Evolutionary conservation across 2,888 invertebrate genomes (phyloP).

Genomic region (Tiliacea aurago): DNA sequence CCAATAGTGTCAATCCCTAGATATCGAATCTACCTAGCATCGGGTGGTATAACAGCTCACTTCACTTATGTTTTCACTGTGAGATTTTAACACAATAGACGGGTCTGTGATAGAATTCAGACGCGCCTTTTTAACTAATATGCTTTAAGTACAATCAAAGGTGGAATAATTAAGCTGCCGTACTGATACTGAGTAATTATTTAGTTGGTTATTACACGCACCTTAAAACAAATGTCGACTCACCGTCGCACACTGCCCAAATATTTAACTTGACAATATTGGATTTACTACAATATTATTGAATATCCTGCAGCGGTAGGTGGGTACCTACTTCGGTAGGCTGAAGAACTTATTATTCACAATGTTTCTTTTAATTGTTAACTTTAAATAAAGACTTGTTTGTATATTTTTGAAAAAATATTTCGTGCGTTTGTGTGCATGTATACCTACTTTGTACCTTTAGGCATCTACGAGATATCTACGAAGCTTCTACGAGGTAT

Average conservation of each 20-base stretch:
- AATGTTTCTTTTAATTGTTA: slow-evolving; percentile 20
- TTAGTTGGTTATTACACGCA: background rate
- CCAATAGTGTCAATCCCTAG: no score
- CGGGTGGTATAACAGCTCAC: no score
- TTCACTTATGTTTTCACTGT: no score
- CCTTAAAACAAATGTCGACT: slow-evolving; percentile 44
- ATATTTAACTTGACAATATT: slow-evolving; percentile 47
- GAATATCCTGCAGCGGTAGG: slow-evolving; percentile 23
- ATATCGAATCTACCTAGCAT: no score
- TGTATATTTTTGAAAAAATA: no score
- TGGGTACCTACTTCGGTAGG: slow-evolving; percentile 8
- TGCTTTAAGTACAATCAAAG: no score
- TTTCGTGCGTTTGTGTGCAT: background rate
- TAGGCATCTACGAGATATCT: background rate
- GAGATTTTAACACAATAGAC: no score
- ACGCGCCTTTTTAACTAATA: background rate
- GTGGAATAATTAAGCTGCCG: background rate
- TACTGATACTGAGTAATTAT: background rate
- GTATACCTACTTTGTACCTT: background rate
- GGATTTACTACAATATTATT: slow-evolving; percentile 31
- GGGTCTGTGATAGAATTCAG: background rate
- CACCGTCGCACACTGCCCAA: slow-evolving; percentile 39
- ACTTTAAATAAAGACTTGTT: background rate
- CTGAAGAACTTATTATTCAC: slow-evolving; percentile 24
- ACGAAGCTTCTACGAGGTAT: background rate